Conservation (phyloP, 1,140 invertebrate species). For the Lucilia sericata region DNA sequence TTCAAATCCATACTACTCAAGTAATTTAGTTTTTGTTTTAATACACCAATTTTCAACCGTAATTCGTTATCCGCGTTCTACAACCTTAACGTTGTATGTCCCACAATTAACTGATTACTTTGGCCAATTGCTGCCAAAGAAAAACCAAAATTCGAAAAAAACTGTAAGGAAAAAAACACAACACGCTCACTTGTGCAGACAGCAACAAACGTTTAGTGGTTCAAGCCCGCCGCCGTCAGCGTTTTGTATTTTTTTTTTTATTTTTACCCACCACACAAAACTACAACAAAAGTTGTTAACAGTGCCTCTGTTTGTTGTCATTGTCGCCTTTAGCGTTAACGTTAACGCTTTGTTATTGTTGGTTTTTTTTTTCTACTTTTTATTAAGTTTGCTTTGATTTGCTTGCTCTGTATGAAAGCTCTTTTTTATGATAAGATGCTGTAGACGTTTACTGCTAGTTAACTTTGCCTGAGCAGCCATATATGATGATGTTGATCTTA, state of each 20-base stretch:
- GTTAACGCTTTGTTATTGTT: conserved; percentile 35
- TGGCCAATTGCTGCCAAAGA: conserved; percentile 61
- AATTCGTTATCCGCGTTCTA: conserved; percentile 53
- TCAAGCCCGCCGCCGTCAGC: neutral
- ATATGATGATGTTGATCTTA: neutral
- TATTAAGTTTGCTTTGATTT: neutral
- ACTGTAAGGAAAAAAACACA: neutral
- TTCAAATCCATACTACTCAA: neutral
- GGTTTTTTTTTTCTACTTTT: neutral
- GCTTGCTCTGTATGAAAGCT: neutral
- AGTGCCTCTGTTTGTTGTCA: conserved; percentile 31
- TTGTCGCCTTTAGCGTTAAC: conserved; percentile 41
- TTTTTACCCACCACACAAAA: neutral
- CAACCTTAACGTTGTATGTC: conserved; percentile 61
- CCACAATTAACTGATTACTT: conserved; percentile 64
- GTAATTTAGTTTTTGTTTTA: neutral
- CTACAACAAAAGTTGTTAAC: conserved; percentile 18
- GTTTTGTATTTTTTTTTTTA: neutral
- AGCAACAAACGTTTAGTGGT: conserved; percentile 4
- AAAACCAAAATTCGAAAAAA: conserved; percentile 54
- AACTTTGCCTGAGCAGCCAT: neutral
- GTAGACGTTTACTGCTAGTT: neutral
- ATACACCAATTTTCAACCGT: conserved; percentile 37
- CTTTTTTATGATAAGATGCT: neutral
- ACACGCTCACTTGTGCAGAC: conserved; percentile 30